Conservation (phyloP, 2,888 invertebrate genomes). For the Nezara viridula region DNA sequence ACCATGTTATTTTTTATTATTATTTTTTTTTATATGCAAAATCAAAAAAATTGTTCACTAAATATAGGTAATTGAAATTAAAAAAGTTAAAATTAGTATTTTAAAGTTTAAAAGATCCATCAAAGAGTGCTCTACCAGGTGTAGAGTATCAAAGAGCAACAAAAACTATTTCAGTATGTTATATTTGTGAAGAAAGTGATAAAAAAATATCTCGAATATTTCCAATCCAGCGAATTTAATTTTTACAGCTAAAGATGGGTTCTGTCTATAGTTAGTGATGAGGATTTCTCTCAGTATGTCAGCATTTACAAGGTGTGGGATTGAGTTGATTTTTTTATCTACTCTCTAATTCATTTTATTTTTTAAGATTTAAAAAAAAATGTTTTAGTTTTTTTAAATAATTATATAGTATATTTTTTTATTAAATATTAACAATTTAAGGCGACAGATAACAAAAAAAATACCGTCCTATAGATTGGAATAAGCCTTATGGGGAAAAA, state of each 20-base stretch:
- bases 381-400: not conserved
- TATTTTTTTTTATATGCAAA: no score
- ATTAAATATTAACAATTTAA: not conserved
- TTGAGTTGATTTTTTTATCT: not conserved
- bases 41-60: no score
- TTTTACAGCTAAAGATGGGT: not conserved
- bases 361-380: not conserved
- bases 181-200: no score
- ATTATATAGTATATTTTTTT: constrained; percentile 3
- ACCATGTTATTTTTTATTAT: no score
- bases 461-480: not conserved
- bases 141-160: no score
- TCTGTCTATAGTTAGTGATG: not conserved
- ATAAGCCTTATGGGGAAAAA: not conserved
- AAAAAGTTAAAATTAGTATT: no score
- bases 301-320: not conserved
- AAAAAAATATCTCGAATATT: no score
- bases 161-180: no score
- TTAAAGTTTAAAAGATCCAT: no score
- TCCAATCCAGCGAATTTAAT: no score
- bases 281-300: not conserved
- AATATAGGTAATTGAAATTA: no score
- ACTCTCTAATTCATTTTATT: not conserved
- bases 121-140: no score
- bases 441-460: not conserved